Evolutionary conservation across 1,140 invertebrate species (phyloP), one percentile per base, ranked within the genome.

Genomic region (Holcopasites calliopsidis): DNA sequence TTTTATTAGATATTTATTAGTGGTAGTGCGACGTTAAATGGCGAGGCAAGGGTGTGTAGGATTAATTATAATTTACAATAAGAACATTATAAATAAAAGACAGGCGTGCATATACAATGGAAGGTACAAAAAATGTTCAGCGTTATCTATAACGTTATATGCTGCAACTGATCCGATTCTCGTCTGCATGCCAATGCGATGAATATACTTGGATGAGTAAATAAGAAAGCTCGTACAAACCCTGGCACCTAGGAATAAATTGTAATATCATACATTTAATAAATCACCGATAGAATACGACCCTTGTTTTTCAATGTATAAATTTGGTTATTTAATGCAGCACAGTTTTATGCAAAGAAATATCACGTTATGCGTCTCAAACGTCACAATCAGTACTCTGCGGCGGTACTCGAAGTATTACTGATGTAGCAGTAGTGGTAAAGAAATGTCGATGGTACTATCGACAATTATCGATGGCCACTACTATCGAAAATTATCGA

Each of bases 371-470:
- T 13, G 23, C 18, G 38, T 57, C 18, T 38, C 16, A 21, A 1
- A 66, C 50, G 50, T 66, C 28, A 44, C 28, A 0, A 54, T 3
- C 21, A 6, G 16, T 66, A 18, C 50, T 55, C n/a, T n/a, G n/a
- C n/a, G n/a, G n/a, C n/a, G n/a, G n/a, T n/a, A n/a, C n/a, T 66
- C 42, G 10, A 55, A 55, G 7, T 44, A 47, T 26, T 11, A 47
- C 31, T 57, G 71, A 74, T 66, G 57, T 55, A 13, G n/a, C 23
- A 55, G 21, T 50, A 64, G 23, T 31, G 26, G 52, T 42, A 35
- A 64, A 18, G 44, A 47, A n/a, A n/a, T n/a, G n/a, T n/a, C n/a
- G n/a, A n/a, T n/a, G n/a, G n/a, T n/a, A n/a, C n/a, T n/a, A n/a
- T n/a, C n/a, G n/a, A n/a, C n/a, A n/a, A n/a, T n/a, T n/a, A n/a